These are phyloP conservation scores for Sericinus montela DNA, from an alignment of 2,888 invertebrate species.

Conservation along the genomic window DNA sequence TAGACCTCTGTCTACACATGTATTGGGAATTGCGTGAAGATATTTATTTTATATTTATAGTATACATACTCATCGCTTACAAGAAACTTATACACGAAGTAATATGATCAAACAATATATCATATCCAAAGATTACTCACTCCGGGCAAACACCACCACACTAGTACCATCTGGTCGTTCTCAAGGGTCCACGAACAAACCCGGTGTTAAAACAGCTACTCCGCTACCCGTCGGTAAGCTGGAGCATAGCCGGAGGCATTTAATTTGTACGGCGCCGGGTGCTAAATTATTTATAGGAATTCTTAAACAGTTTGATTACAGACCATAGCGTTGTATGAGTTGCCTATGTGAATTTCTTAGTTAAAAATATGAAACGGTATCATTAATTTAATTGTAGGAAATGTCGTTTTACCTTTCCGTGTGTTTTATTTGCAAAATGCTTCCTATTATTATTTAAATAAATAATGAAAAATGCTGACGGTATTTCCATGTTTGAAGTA, in stretches of 20 bases:
- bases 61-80: neutral
- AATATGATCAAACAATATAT: neutral
- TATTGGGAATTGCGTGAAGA: too few species aligned
- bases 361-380: slow-evolving; percentile 2
- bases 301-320: slow-evolving; percentile 40
- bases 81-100: too few species aligned
- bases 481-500: neutral
- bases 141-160: slow-evolving; percentile 24
- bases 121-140: slow-evolving; percentile 11
- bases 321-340: slow-evolving; percentile 8
- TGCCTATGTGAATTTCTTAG: slow-evolving; percentile 5
- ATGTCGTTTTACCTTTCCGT: neutral
- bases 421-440: neutral
- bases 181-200: slow-evolving; percentile 57
- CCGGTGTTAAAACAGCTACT: slow-evolving; percentile 51
- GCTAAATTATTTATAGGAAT: slow-evolving; percentile 41
- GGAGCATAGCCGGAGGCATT: slow-evolving; percentile 51
- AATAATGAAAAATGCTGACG: neutral
- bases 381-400: slow-evolving; percentile 2
- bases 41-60: too few species aligned
- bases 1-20: too few species aligned
- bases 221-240: slow-evolving; percentile 42
- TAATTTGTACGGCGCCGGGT: slow-evolving; percentile 52
- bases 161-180: slow-evolving; percentile 62
- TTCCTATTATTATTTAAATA: neutral